phyloP scores from a whole-genome alignment of 92 coral and sea anemone genomes.

The Metridium senile region DNA sequence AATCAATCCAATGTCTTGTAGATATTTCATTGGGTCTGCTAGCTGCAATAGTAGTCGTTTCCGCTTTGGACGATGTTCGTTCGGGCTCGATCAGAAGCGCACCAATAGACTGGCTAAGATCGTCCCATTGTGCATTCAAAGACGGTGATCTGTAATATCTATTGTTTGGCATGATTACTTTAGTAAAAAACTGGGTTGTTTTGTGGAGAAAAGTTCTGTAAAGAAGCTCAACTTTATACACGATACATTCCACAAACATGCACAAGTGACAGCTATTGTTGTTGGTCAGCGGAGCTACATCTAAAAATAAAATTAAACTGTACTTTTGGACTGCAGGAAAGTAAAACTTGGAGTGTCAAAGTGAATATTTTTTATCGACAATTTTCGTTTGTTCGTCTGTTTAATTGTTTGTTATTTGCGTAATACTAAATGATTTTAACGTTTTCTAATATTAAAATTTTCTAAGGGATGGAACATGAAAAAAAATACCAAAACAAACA shows the following conservation, averaged over 20 bases:
- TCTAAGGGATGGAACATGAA: no score
- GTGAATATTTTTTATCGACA: no score
- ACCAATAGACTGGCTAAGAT: conserved; percentile 80
- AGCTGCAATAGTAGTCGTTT: conserved; percentile 16
- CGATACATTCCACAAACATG: not conserved
- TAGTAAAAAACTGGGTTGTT: not conserved
- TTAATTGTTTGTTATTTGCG: no score
- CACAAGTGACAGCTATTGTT: not conserved
- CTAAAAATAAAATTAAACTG: not conserved
- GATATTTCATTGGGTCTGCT: conserved; percentile 46
- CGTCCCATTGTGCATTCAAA: conserved; percentile 86
- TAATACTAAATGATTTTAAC: no score
- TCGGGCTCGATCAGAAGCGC: conserved; percentile 71
- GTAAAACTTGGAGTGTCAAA: no score
- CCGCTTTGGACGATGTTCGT: conserved; percentile 55
- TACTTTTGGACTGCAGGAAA: not conserved
- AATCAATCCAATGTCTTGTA: conserved; percentile 74
- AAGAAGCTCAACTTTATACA: not conserved
- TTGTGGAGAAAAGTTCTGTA: not conserved
- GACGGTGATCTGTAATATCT: conserved; percentile 73
- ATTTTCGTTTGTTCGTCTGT: no score
- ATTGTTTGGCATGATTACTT: conserved; percentile 17
- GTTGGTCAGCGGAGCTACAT: conserved; percentile 17
- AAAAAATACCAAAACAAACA: no score
- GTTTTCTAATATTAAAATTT: no score